These are phyloP conservation scores for Darevskia nairensis DNA, from an alignment of 2,797 vertebrate species.

Conservation along the genomic window DNA sequence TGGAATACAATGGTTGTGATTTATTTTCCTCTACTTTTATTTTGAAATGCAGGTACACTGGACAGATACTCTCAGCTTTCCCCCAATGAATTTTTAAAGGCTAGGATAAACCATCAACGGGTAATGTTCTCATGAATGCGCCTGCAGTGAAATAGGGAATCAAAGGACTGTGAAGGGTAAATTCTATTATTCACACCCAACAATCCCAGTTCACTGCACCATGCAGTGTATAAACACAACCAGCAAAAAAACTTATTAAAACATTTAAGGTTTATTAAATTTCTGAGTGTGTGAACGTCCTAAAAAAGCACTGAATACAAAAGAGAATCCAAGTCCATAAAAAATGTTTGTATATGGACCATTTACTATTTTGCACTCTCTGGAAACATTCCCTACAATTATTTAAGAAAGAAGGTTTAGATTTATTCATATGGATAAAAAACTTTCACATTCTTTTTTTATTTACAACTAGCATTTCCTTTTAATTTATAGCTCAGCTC, in stretches of 20 bases:
- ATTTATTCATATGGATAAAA: background rate
- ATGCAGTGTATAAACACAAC: background rate
- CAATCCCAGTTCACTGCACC: background rate
- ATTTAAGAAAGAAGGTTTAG: background rate
- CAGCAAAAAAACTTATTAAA: background rate
- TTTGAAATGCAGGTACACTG: slow-evolving; percentile 11
- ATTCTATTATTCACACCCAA: background rate
- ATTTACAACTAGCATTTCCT: background rate
- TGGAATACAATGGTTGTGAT: slow-evolving; percentile 8
- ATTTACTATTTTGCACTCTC: background rate
- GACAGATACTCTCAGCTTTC: background rate
- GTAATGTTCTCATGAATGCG: background rate
- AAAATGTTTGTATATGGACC: background rate
- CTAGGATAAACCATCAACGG: background rate
- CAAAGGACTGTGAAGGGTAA: background rate
- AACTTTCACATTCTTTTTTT: background rate
- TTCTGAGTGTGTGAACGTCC: background rate
- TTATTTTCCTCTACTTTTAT: slow-evolving; percentile 1
- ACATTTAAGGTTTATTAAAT: background rate
- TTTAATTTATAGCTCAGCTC: background rate
- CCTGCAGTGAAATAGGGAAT: background rate
- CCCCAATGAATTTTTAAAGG: background rate
- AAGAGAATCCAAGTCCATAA: background rate
- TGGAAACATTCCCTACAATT: background rate
- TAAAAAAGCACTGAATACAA: background rate